Evolutionary conservation across 1,140 invertebrate genomes (phyloP), one percentile per base, ranked within the genome.

Genomic region (Lethocerus indicus): DNA sequence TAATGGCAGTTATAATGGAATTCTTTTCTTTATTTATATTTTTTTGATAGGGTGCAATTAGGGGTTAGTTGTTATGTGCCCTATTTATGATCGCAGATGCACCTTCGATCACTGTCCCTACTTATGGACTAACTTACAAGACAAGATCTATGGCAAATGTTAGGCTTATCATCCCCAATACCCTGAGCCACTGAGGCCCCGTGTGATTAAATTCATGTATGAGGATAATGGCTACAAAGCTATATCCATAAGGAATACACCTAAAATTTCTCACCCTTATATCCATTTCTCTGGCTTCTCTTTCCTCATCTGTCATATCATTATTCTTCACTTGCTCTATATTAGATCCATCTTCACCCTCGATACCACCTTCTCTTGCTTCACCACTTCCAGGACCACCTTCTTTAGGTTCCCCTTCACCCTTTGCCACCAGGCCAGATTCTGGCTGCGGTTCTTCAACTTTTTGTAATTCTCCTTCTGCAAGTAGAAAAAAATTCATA

Each of bases 381-480:
- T 32, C 9, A 32, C 29, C n/a, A 32, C 29, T n/a, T 32, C 29
- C 29, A 32, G 29, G 9, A 12, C 29, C 29, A 12, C n/a, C 29
- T 32, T 32, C 29, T n/a, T 32, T 32, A 32, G 29, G 29, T 32
- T 32, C 29, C 9, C 29, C 29, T 12, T n/a, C 29, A 12, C n/a
- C 29, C 29, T 32, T n/a, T 12, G 9, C 29, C 29, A n/a, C n/a
- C n/a, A n/a, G n/a, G n/a, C n/a, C n/a, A n/a, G n/a, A n/a, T n/a
- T n/a, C n/a, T n/a, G n/a, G n/a, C n/a, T n/a, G n/a, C n/a, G n/a
- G n/a, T n/a, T n/a, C n/a, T n/a, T n/a, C n/a, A n/a, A n/a, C n/a
- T n/a, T n/a, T n/a, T n/a, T n/a, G n/a, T n/a, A n/a, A n/a, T n/a
- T 29, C 25, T 49, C 45, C 42, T 53, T 36, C 51, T 48, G 27